These are phyloP conservation scores for Emberiza fucata DNA, from an alignment of 2,113 vertebrate species.

Conservation along the genomic window DNA sequence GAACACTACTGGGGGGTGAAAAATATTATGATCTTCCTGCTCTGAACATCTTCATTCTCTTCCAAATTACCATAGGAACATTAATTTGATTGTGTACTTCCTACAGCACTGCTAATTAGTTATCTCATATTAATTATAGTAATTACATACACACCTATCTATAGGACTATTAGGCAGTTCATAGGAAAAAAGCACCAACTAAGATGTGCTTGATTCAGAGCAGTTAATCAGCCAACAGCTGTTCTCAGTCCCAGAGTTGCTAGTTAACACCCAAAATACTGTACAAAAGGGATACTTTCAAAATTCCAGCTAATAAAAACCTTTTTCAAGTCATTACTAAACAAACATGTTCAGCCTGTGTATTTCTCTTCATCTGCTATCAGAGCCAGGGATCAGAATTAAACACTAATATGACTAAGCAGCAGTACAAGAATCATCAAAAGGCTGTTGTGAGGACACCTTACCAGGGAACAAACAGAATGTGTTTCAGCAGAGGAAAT, in stretches of 20 bases:
- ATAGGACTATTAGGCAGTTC: slow-evolving; percentile 36
- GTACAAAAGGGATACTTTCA: not conserved
- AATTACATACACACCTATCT: slow-evolving; percentile 67
- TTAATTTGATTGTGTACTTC: slow-evolving; percentile 59
- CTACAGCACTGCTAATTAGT: slow-evolving; percentile 52
- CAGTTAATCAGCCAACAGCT: slow-evolving; percentile 58
- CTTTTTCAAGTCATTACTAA: not conserved
- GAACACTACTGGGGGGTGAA: not conserved
- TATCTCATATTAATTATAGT: slow-evolving; percentile 64
- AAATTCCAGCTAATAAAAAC: not conserved
- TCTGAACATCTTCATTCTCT: not conserved
- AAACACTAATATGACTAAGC: not conserved
- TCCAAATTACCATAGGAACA: slow-evolving; percentile 35
- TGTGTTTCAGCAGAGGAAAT: not conserved
- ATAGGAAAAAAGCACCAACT: not conserved
- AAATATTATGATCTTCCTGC: not conserved
- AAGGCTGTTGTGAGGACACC: not conserved
- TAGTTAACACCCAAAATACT: slow-evolving; percentile 50
- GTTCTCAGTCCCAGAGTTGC: not conserved
- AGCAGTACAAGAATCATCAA: not conserved
- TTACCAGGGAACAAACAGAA: not conserved
- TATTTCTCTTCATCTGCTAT: slow-evolving; percentile 5
- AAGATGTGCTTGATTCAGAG: not conserved
- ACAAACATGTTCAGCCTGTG: not conserved
- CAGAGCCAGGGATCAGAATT: not conserved